Percentiles rank a stretch among this genome's conserved stretches.
Evolutionary conservation across 2,113 vertebrate species (phyloP).

Genomic region (Austrofundulus limnaeus): DNA sequence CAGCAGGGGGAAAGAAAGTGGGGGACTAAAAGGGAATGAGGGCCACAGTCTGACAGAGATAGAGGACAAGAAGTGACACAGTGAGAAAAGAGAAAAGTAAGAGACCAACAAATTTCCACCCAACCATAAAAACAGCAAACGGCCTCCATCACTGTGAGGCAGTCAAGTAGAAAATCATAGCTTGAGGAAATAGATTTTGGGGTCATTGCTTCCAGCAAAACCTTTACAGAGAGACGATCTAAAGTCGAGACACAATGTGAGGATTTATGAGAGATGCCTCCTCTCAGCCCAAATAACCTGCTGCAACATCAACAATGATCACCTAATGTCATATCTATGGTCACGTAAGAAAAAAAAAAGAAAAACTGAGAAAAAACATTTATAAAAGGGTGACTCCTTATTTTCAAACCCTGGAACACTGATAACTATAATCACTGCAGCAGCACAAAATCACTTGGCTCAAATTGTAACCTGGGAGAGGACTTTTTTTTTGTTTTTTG

Average conservation of each 20-base stretch:
- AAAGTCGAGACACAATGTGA: conserved; percentile 21
- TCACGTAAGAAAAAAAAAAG: background rate
- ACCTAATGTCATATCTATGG: background rate
- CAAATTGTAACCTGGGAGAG: conserved; percentile 39
- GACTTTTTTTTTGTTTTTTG: conserved; percentile 12
- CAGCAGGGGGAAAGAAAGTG: conserved; percentile 24
- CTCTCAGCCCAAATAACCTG: background rate
- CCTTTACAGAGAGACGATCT: conserved; percentile 30
- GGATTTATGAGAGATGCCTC: conserved; percentile 8
- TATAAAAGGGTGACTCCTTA: background rate
- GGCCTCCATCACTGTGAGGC: conserved; percentile 53
- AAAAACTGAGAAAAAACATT: background rate
- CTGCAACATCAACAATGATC: conserved; percentile 1
- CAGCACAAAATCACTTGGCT: conserved; percentile 12
- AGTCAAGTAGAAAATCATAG: conserved; percentile 78
- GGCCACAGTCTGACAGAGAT: conserved; percentile 32
- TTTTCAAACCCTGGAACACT: background rate
- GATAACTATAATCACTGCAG: background rate
- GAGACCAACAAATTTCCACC: conserved; percentile 66
- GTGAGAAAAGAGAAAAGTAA: conserved; percentile 35
- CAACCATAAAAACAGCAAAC: conserved; percentile 66
- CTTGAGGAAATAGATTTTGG: conserved; percentile 79
- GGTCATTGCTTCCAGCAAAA: conserved; percentile 65
- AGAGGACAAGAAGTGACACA: conserved; percentile 38
- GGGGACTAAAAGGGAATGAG: conserved; percentile 14